Evolutionary conservation across 2,113 vertebrate genomes (phyloP), one percentile per base, ranked within the genome.

Genomic region (Baryphthengus martii): DNA sequence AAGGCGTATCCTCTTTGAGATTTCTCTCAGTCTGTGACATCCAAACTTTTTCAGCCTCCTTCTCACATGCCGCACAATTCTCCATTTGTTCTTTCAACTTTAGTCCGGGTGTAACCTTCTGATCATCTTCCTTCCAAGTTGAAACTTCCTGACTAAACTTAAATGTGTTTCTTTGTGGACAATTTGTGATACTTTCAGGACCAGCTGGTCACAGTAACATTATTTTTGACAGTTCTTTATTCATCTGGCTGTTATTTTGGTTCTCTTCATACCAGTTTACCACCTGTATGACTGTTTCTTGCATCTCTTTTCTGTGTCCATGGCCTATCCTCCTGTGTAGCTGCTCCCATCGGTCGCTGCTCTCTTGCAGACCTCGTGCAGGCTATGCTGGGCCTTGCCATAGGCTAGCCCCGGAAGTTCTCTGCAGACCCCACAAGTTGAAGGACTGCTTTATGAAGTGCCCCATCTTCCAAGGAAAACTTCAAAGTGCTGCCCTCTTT

Each of bases 271-370:
- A 9, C 15, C 20, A 3, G 2, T 40, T 78, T 47, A 29, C 21
- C 16, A 13, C 13, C 12, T 63, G 50, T 26, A 0, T 35, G 25
- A 33, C 13, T 23, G 37, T 29, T 62, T 70, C 28, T 19, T 63
- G 9, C 25, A 15, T 37, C 23, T 53, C 7, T 75, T 25, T 20
- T 37, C 21, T n/a, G 12, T 40, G n/a, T 23, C 56, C 1, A 0
- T 8, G 21, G 13, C 31, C 39, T 4, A 1, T 49, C 4, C 3
- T 65, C 28, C 29, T 14, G 17, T 17, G 26, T 6, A 2, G 2
- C 2, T 40, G 17, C 49, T 86, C 49, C 49, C 37, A 47, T 23
- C 24, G 8, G 1, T 19, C 0, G 0, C 17, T 45, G 62, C 10
- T 40, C 44, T 40, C 75, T 50, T 17, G 28, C 21, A 66, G 31